Percentiles rank a stretch among this genome's conserved stretches.
Evolutionary conservation across 2,113 vertebrate genomes (phyloP).

Genomic region (Smithornis capensis): DNA sequence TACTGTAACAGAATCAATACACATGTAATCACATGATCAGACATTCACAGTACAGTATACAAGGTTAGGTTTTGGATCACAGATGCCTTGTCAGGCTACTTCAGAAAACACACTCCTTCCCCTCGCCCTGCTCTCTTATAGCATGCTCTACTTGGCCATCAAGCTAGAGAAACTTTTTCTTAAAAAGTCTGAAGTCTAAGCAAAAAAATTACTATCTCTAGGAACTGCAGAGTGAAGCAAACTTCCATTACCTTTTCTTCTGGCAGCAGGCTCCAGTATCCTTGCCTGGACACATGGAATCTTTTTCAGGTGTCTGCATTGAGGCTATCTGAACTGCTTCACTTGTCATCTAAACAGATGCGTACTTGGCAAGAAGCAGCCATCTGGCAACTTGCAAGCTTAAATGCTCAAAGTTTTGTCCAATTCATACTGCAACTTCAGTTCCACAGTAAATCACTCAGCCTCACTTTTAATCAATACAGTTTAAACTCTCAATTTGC

Average conservation of each 20-base stretch:
- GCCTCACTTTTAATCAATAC: not conserved
- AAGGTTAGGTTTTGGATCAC: not conserved
- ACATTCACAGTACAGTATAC: not conserved
- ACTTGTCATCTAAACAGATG: slow-evolving; percentile 27
- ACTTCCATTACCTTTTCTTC: slow-evolving; percentile 7
- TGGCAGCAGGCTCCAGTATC: slow-evolving; percentile 28
- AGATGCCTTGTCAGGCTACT: not conserved
- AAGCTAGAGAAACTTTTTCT: not conserved
- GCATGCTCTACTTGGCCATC: not conserved
- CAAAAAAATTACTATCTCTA: not conserved
- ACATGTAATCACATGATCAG: not conserved
- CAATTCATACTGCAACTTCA: slow-evolving; percentile 1
- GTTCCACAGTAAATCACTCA: not conserved
- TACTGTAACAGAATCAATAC: not conserved
- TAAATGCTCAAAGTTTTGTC: not conserved
- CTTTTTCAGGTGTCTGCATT: slow-evolving; percentile 40
- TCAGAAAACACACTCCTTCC: not conserved
- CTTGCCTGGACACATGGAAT: slow-evolving; percentile 21
- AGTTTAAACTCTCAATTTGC: not conserved
- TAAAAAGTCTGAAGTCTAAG: not conserved
- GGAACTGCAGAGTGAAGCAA: not conserved
- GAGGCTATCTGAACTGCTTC: slow-evolving; percentile 34
- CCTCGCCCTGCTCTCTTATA: not conserved
- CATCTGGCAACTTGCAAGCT: not conserved
- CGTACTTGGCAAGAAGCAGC: slow-evolving; percentile 12